Evolutionary conservation across 2,888 invertebrate species (phyloP), one percentile per base, ranked within the genome.

Genomic region (Caenorhabditis plicata): DNA sequence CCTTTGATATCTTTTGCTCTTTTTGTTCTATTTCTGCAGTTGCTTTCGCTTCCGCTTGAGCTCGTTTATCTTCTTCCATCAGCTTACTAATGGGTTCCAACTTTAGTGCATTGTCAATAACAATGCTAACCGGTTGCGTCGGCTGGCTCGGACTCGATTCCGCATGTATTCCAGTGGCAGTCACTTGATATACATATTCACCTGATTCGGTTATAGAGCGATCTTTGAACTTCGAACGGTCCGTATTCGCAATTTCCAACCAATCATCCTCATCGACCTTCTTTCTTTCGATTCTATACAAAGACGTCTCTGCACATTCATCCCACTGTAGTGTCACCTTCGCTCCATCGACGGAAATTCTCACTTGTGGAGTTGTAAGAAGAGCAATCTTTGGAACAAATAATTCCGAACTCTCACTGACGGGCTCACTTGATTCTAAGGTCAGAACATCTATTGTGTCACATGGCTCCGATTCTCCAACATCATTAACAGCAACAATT

Each of bases 231-330:
- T 45, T 50, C 29, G 42, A 57, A 15, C 67, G 43, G 45, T 75
- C 75, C 8, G 68, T 73, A 27, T 64, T 73, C 9, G 75, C 75
- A 13, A 78, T 61, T 52, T 78, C 74, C 32, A 78, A 60, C 78
- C 78, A 78, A 33, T 68, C 65, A 1, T 68, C 41, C 19, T 48
- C 54, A n/a, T 33, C 57, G 20, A 48, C 48, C 33, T 52, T 56
- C 47, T 57, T 63, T 35, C 63, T 43, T 26, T 63, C 63, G 19
- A 63, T 25, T 19, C 61, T 62, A 51, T 70, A 75, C 36, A 63
- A 52, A 33, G 61, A 61, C 1, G 71, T 66, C 35, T 71, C 68
- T 22, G 68, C 58, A 20, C 50, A 54, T 46, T 53, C 55, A 29
- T 62, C 54, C 68, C 74, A 74, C 35, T 45, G 45, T 39, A 71